phyloP scores from a whole-genome alignment of 2,888 invertebrate species.

The Oscheius sp. region DNA sequence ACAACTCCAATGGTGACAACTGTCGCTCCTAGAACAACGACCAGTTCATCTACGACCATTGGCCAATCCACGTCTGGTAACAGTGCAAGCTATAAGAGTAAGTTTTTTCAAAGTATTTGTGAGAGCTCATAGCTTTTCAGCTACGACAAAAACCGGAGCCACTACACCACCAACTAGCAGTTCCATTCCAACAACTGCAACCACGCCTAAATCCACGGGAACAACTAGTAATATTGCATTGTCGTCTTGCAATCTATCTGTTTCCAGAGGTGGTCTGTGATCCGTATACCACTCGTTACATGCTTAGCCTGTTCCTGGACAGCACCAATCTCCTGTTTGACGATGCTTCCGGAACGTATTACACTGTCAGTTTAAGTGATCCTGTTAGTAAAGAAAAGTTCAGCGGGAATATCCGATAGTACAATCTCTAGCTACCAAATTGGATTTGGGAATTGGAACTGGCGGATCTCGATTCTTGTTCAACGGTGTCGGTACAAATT shows the following conservation, averaged over 20 bases:
- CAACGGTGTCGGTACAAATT: not conserved
- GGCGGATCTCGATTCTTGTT: conserved; percentile 1
- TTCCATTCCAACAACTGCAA: conserved; percentile 1
- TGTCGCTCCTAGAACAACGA: not conserved
- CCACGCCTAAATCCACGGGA: not conserved
- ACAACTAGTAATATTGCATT: not conserved
- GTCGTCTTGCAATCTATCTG: too few relatives aligned
- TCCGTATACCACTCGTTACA: conserved; percentile 6
- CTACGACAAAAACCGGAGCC: too few relatives aligned
- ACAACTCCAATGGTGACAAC: not conserved
- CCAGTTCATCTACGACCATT: not conserved
- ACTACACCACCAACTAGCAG: not conserved
- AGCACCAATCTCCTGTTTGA: conserved; percentile 7
- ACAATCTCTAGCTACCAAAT: not conserved
- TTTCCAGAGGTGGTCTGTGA: conserved; percentile 9
- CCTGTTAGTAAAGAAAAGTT: not conserved
- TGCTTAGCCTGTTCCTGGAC: conserved; percentile 16
- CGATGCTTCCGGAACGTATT: conserved; percentile 1
- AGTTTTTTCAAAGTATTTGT: too few relatives aligned
- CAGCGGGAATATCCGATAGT: conserved; percentile 11
- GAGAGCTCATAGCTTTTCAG: too few relatives aligned
- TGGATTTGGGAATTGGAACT: conserved; percentile 2
- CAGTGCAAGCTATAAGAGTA: too few relatives aligned
- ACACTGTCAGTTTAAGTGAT: not conserved
- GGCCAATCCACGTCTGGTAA: not conserved